Conservation (phyloP, 2,113 vertebrate genomes). For the Camelus bactrianus region DNA sequence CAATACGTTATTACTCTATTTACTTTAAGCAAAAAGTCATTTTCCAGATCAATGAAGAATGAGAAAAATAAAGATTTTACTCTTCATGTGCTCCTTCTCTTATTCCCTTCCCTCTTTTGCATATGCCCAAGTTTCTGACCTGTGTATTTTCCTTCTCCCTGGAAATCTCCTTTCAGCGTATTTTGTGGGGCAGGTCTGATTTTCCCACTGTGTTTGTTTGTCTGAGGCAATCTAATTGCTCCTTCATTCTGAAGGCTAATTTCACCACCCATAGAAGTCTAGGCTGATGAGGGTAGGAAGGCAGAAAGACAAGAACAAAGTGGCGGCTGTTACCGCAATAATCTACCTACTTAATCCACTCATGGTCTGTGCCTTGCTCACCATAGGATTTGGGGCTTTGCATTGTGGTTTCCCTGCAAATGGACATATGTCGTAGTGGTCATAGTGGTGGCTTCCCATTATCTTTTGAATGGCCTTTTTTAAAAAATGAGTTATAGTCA, state of each 20-base stretch:
- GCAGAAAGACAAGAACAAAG: not conserved
- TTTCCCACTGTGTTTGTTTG: not conserved
- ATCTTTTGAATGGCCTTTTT: not conserved
- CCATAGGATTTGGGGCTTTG: not conserved
- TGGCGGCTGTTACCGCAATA: not conserved
- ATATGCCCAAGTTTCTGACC: not conserved
- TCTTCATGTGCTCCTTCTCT: not conserved
- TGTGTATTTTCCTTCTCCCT: not conserved
- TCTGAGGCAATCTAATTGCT: not conserved
- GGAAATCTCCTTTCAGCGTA: not conserved
- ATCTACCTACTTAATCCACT: not conserved
- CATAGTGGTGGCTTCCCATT: too few relatives aligned
- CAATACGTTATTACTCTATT: too few relatives aligned
- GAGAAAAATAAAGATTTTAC: not conserved
- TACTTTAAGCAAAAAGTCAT: not conserved
- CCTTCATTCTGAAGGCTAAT: not conserved
- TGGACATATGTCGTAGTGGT: not conserved
- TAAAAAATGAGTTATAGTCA: too few relatives aligned
- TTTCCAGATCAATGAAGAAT: not conserved
- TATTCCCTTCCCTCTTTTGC: not conserved
- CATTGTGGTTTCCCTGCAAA: rapidly evolving
- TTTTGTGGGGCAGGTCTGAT: not conserved
- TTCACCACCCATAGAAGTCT: not conserved
- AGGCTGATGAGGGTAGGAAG: not conserved
- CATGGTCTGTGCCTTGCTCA: not conserved